phyloP scores from a whole-genome alignment of 2,113 vertebrate species.

The Typhlomys cinereus region DNA sequence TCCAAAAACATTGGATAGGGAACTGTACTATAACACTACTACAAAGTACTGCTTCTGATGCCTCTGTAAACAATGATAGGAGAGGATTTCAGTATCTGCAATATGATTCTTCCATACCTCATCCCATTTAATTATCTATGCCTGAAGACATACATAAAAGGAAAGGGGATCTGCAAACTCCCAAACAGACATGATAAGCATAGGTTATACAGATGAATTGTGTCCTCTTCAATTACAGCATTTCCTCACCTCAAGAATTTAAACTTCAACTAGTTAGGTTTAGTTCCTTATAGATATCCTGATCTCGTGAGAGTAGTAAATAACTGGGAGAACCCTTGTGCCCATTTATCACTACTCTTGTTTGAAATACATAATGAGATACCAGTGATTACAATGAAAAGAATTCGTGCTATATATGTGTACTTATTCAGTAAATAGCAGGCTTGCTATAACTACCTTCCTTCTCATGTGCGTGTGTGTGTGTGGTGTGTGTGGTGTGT shows the following conservation, averaged over 20 bases:
- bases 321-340: not conserved
- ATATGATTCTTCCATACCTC: not conserved
- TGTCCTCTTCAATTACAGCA: not conserved
- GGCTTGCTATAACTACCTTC: not conserved
- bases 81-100: slow-evolving; percentile 28
- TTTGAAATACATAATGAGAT: not conserved
- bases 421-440: not conserved
- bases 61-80: not conserved
- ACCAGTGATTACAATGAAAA: not conserved
- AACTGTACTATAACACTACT: not conserved
- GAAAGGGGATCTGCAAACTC: not conserved
- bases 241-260: too few relatives aligned
- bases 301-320: not conserved
- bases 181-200: too few relatives aligned
- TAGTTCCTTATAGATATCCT: too few relatives aligned
- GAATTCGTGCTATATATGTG: not conserved
- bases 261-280: too few relatives aligned
- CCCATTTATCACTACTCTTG: not conserved
- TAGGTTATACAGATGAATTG: not conserved
- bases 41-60: not conserved
- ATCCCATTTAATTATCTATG: slow-evolving; percentile 13
- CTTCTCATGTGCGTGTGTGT: not conserved
- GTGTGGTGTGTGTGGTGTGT: too few relatives aligned
- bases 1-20: not conserved
- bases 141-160: not conserved